Evolutionary conservation across 2,888 invertebrate genomes (phyloP), one percentile per base, ranked within the genome.

Genomic region (Lamellibrachia satsuma): DNA sequence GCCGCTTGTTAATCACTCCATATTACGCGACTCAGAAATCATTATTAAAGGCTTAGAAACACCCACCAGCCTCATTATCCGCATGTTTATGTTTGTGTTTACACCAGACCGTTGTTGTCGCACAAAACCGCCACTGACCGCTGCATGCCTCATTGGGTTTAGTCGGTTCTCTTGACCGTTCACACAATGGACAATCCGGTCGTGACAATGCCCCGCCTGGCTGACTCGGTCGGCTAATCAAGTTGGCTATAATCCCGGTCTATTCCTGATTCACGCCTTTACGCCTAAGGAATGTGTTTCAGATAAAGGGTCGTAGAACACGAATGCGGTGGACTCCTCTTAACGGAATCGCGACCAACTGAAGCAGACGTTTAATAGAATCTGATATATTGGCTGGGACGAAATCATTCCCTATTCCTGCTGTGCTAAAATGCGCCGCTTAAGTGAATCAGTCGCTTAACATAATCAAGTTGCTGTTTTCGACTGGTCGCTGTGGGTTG

Each of bases 1-100:
- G 75, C 15, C 22, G 22, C 3, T 2, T 11, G n/a, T 75, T 15
- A 75, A 75, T 75, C 75, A 75, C n/a, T 75, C 22, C 75, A 75
- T 75, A n/a, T 75, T 75, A 75, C 75, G 75, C n/a, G 75, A 75
- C 15, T 75, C 75, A 75, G 75, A 75, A 75, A n/a, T 75, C 75
- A 75, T 75, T 75, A 75, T 75, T 75, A 75, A 75, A 75, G 75
- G 75, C 75, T 75, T 75, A 75, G 75, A 75, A 75, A 75, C 75
- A 75, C 75, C 75, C 75, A n/a, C 75, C 39, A 22, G 75, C 75
- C 75, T 6, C n/a, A 75, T 75, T 22, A 75, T 75, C n/a, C 22
- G 75, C 6, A n/a, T 75, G 75, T 75, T 75, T 11, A 22, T 22
- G 75, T 75, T 75, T 75, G 75, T 57, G 11, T 57, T 57, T 57